phyloP scores from a whole-genome alignment of 1,140 invertebrate genomes.

The Sycophila sp. region DNA sequence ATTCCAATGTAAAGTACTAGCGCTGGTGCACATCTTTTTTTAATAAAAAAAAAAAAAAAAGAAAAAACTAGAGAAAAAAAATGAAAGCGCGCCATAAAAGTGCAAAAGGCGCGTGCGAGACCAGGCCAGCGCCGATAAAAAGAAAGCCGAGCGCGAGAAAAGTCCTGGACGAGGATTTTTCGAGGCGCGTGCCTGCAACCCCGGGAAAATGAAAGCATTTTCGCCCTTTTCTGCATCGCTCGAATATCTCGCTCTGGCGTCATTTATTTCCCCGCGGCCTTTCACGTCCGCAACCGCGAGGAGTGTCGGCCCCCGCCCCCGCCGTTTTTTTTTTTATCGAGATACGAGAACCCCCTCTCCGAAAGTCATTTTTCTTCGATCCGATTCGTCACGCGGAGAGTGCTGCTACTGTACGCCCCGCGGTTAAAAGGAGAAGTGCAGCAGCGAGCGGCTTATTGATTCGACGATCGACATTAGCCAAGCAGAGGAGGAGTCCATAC shows the following conservation, averaged over 20 bases:
- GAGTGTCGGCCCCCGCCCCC: no score
- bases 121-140: not conserved
- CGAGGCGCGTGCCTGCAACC: no score
- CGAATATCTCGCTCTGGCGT: not conserved
- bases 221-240: constrained; percentile 12
- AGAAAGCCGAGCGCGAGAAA: not conserved
- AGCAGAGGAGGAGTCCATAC: no score
- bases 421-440: no score
- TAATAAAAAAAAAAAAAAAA: constrained; percentile 9
- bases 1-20: not conserved
- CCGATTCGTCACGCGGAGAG: not conserved
- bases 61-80: not conserved
- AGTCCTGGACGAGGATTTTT: constrained; percentile 3
- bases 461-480: not conserved
- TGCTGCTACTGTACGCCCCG: no score
- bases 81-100: not conserved
- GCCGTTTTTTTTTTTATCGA: not conserved
- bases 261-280: constrained; percentile 7
- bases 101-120: not conserved
- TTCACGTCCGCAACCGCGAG: no score
- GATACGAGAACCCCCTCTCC: no score
- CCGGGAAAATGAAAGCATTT: constrained; percentile 15
- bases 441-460: not conserved
- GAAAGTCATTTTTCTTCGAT: constrained; percentile 25
- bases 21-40: constrained; percentile 4